phyloP scores from a whole-genome alignment of 92 coral and sea anemone species.

The Bergia puertoricense region DNA sequence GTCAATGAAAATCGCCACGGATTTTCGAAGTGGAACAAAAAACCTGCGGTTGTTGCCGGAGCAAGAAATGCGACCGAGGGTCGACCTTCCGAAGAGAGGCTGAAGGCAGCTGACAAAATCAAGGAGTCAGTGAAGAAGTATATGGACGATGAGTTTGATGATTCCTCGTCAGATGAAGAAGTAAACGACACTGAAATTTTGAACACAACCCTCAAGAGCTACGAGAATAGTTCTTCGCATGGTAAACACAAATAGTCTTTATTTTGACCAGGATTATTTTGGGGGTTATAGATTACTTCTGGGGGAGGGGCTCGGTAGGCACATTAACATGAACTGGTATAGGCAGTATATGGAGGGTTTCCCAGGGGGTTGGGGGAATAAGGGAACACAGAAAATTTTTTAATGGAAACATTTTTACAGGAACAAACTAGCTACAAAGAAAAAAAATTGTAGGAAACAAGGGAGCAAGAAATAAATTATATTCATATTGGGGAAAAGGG shows the following conservation, averaged over 20 bases:
- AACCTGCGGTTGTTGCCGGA: slow-evolving; percentile 1
- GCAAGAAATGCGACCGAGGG: not conserved
- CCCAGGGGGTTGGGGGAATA: too few species aligned
- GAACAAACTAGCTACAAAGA: too few species aligned
- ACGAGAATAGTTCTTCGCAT: slow-evolving; percentile 70
- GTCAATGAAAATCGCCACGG: slow-evolving; percentile 7
- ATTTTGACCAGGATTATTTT: too few species aligned
- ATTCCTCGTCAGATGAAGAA: slow-evolving; percentile 94
- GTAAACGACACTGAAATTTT: slow-evolving; percentile 83
- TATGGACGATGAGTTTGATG: slow-evolving; percentile 69
- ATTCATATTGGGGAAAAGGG: too few species aligned
- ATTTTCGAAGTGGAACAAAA: slow-evolving; percentile 15
- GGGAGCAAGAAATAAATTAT: too few species aligned
- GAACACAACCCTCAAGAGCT: slow-evolving; percentile 74
- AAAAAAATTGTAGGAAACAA: too few species aligned
- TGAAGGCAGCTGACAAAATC: slow-evolving; percentile 76
- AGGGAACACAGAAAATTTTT: too few species aligned
- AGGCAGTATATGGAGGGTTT: too few species aligned
- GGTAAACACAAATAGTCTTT: not conserved
- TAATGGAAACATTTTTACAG: too few species aligned
- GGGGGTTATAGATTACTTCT: too few species aligned
- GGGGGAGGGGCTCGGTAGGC: too few species aligned
- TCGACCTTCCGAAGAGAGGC: slow-evolving; percentile 65
- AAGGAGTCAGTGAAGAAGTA: slow-evolving; percentile 83
- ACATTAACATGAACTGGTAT: too few species aligned